phyloP scores from a whole-genome alignment of 2,888 invertebrate species.

The Pyrrhosoma nymphula region DNA sequence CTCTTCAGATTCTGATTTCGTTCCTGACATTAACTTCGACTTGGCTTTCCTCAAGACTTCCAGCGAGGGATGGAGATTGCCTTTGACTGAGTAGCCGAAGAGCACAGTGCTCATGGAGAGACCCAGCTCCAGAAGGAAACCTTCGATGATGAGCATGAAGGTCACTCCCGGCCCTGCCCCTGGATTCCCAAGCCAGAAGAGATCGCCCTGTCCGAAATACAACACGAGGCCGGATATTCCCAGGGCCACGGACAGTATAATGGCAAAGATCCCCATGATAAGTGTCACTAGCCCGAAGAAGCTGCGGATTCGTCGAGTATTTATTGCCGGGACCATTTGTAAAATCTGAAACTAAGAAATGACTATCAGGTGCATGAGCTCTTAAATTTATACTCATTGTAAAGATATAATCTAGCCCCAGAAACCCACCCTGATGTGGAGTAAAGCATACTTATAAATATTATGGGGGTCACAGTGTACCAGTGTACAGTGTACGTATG shows the following conservation, averaged over 20 bases:
- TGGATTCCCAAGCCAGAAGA: constrained; percentile 17
- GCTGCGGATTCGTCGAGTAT: background rate
- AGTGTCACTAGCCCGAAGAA: background rate
- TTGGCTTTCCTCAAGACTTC: background rate
- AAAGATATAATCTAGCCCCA: no score
- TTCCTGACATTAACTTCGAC: background rate
- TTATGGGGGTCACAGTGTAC: no score
- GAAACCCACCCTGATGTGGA: no score
- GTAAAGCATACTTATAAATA: no score
- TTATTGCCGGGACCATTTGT: background rate
- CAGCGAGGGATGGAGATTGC: background rate
- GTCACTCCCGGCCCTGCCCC: background rate
- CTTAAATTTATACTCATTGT: background rate
- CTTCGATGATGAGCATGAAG: background rate
- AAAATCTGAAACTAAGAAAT: background rate
- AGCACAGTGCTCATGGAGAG: background rate
- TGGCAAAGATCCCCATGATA: background rate
- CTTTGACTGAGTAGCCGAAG: background rate
- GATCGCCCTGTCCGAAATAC: background rate
- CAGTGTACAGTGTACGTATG: no score
- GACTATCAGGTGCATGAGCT: background rate
- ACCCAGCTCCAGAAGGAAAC: background rate
- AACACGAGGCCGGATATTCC: constrained; percentile 5
- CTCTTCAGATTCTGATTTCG: background rate
- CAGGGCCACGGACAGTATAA: background rate